Base-by-base conservation (phyloP, 2,797 vertebrate species). In the Microctenopoma steveboyesi region DNA sequence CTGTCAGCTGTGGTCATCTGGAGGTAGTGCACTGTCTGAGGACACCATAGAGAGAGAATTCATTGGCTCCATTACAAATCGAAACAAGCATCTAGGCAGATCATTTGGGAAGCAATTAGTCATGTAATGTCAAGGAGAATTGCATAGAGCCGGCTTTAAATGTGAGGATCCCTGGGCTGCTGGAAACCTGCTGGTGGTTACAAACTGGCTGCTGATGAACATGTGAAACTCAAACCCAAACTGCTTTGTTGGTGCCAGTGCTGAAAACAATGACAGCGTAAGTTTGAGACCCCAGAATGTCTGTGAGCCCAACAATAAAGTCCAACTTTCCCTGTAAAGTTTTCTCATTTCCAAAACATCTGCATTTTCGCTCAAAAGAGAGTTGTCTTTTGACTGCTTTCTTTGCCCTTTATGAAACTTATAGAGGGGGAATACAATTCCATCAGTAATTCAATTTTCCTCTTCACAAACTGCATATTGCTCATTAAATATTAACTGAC, bases 401-500 rank as follows among this genome's bases (percentile, higher is more conserved):
- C 72, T 64, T 51, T 80, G 81, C 66, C 83, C 77, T 88, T 85
- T 70, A 64, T 78, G 78, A 87, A 89, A 91, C 90, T 84, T 90
- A 77, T 64, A 79, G 61, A 66, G 75, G 33, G 48, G 47, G 50
- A 60, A 70, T 79, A 82, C 86, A 85, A 83, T 86, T 74, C 86
- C 78, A 90, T 91, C 83, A 89, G 85, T 77, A 84, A 88, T 89
- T 88, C 78, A 76, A 83, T 88, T 90, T 91, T 82, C 86, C 68
- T 82, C 74, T 66, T 80, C 47, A 47, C 83, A 83, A 81, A 84
- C 68, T 57, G 74, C 78, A 86, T 84, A 89, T 91, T 88, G 87
- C 85, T 90, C 84, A 91, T 92, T 90, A 93, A 92, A 91, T 89
- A 91, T 91, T 88, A 90, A 89, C 78, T 72, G 79, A 69, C 64